A percentile compares a stretch with the other conserved stretches of the same genome.
These are phyloP conservation scores for Eospalax fontanierii DNA, from an alignment of 2,797 vertebrate species.

Conservation along the genomic window DNA sequence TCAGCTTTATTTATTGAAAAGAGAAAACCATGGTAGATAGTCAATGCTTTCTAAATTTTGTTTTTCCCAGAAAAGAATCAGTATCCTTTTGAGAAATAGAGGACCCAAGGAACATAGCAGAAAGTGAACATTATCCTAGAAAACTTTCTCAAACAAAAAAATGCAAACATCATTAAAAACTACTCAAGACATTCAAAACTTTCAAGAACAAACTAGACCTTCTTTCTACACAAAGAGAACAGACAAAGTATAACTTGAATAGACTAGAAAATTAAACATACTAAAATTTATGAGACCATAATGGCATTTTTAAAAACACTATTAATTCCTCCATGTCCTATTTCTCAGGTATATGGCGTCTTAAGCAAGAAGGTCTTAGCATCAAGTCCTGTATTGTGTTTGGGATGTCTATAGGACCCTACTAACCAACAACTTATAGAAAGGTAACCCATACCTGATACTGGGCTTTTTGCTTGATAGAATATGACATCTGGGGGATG, in stretches of 20 bases:
- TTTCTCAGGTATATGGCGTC: no score
- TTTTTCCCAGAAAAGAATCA: not conserved
- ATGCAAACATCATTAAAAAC: not conserved
- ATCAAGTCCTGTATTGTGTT: no score
- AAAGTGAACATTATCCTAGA: not conserved
- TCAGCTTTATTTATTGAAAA: not conserved
- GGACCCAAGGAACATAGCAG: not conserved
- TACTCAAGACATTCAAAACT: not conserved
- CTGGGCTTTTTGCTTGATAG: not conserved
- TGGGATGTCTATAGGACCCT: not conserved
- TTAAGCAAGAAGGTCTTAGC: no score
- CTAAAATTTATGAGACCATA: not conserved
- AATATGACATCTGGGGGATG: not conserved
- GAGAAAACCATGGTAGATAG: not conserved
- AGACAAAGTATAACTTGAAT: not conserved
- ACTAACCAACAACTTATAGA: not conserved
- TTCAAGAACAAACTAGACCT: not conserved
- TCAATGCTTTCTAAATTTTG: not conserved
- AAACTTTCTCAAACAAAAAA: not conserved
- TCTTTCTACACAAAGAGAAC: not conserved
- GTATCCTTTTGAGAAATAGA: not conserved
- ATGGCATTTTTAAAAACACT: not conserved
- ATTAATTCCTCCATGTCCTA: not conserved
- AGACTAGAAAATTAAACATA: not conserved
- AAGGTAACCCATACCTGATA: not conserved